Conservation (phyloP, 92 coral and sea anemone genomes). For the Isaurus tuberculatus region DNA sequence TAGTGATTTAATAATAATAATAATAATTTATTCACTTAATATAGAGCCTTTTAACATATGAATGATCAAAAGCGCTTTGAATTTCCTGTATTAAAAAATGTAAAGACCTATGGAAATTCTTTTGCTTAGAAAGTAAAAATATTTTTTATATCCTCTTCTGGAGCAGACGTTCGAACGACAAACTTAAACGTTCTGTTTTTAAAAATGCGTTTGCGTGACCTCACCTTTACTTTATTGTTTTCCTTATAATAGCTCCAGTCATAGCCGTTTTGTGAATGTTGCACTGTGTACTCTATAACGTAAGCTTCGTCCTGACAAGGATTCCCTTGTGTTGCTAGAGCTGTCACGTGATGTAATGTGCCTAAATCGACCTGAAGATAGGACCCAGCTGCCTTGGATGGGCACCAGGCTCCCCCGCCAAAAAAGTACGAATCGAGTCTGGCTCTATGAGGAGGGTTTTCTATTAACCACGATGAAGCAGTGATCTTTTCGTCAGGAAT, state of each 20-base stretch:
- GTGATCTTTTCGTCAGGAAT: constrained; percentile 52
- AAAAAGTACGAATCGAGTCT: constrained; percentile 16
- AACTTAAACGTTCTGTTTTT: too few relatives aligned
- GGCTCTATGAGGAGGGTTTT: constrained; percentile 43
- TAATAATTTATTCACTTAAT: too few relatives aligned
- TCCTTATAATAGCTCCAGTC: constrained; percentile 12
- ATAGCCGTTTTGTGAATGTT: constrained; percentile 14
- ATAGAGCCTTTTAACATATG: too few relatives aligned
- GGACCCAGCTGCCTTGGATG: constrained; percentile 24
- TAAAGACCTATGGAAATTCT: too few relatives aligned
- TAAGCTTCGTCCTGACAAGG: not conserved
- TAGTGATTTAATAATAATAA: too few relatives aligned
- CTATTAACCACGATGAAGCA: constrained; percentile 30
- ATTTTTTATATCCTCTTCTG: too few relatives aligned
- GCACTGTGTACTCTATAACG: not conserved
- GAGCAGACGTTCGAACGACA: too few relatives aligned
- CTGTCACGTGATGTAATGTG: constrained; percentile 38
- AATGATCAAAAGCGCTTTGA: too few relatives aligned
- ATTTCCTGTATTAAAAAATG: too few relatives aligned
- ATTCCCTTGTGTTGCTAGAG: constrained; percentile 53
- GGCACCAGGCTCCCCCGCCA: constrained; percentile 45
- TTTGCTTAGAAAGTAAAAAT: too few relatives aligned
- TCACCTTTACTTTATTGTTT: constrained; percentile 6
- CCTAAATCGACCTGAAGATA: constrained; percentile 57
- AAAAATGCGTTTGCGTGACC: too few relatives aligned